Percentiles rank a stretch among this genome's conserved stretches.
phyloP scores from a whole-genome alignment of 2,888 invertebrate genomes.

The Deroplatys truncata region DNA sequence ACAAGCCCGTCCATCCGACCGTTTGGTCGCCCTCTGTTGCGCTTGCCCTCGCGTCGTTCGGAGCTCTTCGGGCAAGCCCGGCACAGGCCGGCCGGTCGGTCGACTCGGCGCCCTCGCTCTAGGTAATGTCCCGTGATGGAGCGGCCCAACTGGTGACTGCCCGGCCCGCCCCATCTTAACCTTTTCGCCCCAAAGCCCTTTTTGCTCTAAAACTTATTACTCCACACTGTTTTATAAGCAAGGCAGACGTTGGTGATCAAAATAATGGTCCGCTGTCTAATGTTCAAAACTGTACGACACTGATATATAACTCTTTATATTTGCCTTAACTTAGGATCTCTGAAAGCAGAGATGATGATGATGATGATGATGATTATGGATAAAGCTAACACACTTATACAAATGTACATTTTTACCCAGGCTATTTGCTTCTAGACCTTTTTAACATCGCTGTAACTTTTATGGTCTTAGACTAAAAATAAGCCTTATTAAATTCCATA shows the following conservation, averaged over 20 bases:
- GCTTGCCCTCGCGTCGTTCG: conserved; percentile 10
- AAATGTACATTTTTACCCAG: too few species aligned
- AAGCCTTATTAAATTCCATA: too few species aligned
- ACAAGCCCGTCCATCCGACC: neutral
- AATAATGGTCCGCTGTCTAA: neutral
- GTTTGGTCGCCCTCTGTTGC: neutral
- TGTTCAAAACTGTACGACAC: too few species aligned
- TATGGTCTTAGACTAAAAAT: too few species aligned
- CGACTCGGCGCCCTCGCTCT: neutral
- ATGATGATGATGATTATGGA: too few species aligned
- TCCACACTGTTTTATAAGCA: neutral
- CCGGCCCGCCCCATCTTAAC: neutral
- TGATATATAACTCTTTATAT: too few species aligned
- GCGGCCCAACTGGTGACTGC: neutral
- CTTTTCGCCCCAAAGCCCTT: neutral
- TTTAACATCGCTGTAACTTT: too few species aligned
- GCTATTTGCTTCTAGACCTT: too few species aligned
- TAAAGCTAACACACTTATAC: too few species aligned
- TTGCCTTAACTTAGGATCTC: too few species aligned
- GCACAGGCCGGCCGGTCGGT: neutral
- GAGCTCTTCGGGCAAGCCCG: conserved; percentile 9
- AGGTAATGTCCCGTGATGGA: neutral
- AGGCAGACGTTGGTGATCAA: neutral
- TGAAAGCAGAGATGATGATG: too few species aligned
- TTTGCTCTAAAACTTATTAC: neutral